A percentile compares a stretch with the other conserved stretches of the same genome.
phyloP scores from a whole-genome alignment of 2,888 invertebrate genomes.

The Agrochola lychnidis region DNA sequence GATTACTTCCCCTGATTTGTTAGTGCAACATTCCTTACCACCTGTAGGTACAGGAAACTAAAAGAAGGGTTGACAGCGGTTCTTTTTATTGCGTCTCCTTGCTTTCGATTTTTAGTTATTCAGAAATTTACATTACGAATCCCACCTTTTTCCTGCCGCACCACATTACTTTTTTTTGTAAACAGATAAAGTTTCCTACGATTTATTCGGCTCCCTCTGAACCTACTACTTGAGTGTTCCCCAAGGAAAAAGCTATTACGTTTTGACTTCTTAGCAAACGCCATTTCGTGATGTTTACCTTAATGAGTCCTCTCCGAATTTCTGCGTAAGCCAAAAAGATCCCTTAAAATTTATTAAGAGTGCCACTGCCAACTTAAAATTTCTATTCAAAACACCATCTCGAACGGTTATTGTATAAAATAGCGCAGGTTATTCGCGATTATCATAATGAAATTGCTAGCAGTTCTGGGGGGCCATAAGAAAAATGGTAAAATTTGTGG shows the following conservation, averaged over 20 bases:
- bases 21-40: conserved; percentile 16
- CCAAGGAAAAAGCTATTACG: conserved; percentile 55
- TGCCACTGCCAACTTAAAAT: conserved; percentile 68
- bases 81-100: conserved; percentile 63
- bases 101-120: conserved; percentile 62
- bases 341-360: conserved; percentile 66
- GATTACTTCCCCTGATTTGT: conserved; percentile 36
- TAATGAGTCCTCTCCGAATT: conserved; percentile 61
- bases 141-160: conserved; percentile 64
- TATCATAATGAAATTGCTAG: conserved; percentile 89
- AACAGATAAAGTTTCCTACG: conserved; percentile 38
- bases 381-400: conserved; percentile 72
- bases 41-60: conserved; percentile 40
- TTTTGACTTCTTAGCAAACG: conserved; percentile 63
- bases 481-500: conserved; percentile 89
- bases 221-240: conserved; percentile 13
- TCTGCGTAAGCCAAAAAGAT: conserved; percentile 58
- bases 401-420: conserved; percentile 75
- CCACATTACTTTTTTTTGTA: conserved; percentile 55
- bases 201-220: conserved; percentile 35
- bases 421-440: conserved; percentile 83
- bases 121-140: conserved; percentile 59
- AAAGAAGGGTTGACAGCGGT: conserved; percentile 68
- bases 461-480: conserved; percentile 81
- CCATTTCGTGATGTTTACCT: conserved; percentile 60